Base-by-base conservation (phyloP, 2,888 invertebrate genomes). In the Xestia rhomboidea region DNA sequence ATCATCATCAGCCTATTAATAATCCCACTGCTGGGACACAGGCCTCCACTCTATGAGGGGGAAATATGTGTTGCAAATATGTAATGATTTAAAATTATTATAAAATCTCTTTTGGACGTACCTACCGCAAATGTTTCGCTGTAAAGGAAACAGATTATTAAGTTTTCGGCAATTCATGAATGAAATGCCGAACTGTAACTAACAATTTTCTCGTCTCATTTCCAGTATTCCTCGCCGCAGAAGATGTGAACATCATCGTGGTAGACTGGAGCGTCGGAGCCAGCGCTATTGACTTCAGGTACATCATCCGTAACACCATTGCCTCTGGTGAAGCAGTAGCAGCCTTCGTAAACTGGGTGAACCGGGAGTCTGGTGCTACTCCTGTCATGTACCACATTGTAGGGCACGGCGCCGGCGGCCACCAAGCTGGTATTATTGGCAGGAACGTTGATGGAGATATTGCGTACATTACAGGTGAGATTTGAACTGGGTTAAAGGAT, bases 261-360 rank as follows among this genome's bases (percentile, higher is more conserved):
- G 92, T 95, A 2, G 95, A 96, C 81, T 95, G 95, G 95, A 93
- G 93, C 69, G 81, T 81, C 6, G 95, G 94, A 4, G 91, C 94
- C 4, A 91, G 86, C 69, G 86, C 92, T 0, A 72, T 91, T 4
- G 86, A 84, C 62, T 91, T 93, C 73, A 87, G 93, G 74, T 46
- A 87, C 27, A 91, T 94, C 49, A 91, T 94, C 73, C 72, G 79
- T 11, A 93, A 94, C 83, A 89, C 95, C 21, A 87, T 95, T 41
- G 77, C 89, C 6, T 93, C 94, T 69, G 95, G 93, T 0, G 77
- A 76, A 64, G 93, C 94, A 4, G 92, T 94, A 0, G 94, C 92
- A 13, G 82, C 88, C 15, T 95, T 95, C 77, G 93, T 95, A 18
- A 81, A 91, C 63, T 95, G 95, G 94, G 74, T 95, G 46, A 94